Evolutionary conservation across 2,888 invertebrate species (phyloP), one percentile per base, ranked within the genome.

Genomic region (Leucophenga maculata): DNA sequence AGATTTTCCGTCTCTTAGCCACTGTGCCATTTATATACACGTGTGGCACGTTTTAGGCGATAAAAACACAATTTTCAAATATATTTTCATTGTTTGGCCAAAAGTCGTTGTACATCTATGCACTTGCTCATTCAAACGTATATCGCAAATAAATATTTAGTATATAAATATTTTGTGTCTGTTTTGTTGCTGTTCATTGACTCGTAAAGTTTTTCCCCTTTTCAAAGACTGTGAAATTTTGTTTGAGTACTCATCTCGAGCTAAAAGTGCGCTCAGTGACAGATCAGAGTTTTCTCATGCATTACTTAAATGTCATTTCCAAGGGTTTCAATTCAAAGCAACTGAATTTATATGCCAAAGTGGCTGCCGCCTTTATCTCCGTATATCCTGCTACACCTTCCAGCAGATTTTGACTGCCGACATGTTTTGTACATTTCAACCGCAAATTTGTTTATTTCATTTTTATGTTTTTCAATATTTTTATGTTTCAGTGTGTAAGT

Each of bases 371-470:
- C 26, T 26, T 26, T 26, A 26, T 26, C 26, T 26, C 3, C 4
- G 4, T 26, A 26, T 26, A 26, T 26, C 26, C 26, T 26, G 26
- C 26, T 26, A 26, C 26, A 26, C 26, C 26, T 52, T 52, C 52
- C 18, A 14, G 18, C 20, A 18, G 52, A 52, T 18, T 52, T 52
- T 52, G 52, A 52, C 52, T 52, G 52, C 52, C 18, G 52, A 20
- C 52, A 20, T 52, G 39, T 11, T 52, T 16, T 52, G 52, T n/a
- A 52, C 52, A 52, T 18, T 11, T 52, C 52, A 52, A 52, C 52
- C 18, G 52, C 16, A 52, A 52, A 52, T 52, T 52, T 52, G 52
- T 20, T 16, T 52, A 52, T 20, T 18, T 18, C 20, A 52, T 52
- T 52, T 52, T 16, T 8, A 52, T 20, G 20, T 18, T 52, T 52